Evolutionary conservation across 2,113 vertebrate genomes (phyloP), one percentile per base, ranked within the genome.

Genomic region (Xiphophorus maculatus): DNA sequence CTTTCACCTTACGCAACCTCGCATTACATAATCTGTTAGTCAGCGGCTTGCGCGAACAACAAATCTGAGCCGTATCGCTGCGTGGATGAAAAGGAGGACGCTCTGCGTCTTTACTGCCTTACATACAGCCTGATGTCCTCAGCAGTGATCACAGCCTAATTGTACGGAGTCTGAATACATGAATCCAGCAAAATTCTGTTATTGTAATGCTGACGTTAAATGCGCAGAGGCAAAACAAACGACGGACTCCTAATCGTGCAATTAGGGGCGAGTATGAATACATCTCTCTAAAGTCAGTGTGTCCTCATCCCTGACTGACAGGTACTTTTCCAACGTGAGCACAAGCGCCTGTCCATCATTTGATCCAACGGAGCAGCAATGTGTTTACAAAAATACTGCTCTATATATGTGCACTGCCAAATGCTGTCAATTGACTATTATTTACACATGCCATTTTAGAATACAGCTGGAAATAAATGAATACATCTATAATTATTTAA

Each of bases 1-100:
- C 32, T 35, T 77, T 65, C 6, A 9, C 30, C 66, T 89, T 88
- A 73, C 61, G 65, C 81, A 92, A 90, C 80, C 40, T 58, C 12
- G 28, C 33, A 37, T 92, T 92, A 84, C 74, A 73, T 91, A 86
- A 91, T 69, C 66, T 30, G 25, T 74, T 67, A 73, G 76, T 78
- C 80, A 80, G 74, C 42, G 0, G 29, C 11, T 63, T 69, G 30
- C 12, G 73, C 71, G 72, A 65, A 77, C 42, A 13, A 27, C 63
- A 74, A 65, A 75, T 73, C 58, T 30, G 66, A 71, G 62, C 67
- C 44, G 44, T 32, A 35, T 3, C 1, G 29, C 51, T 69, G n/a
- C n/a, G 62, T 0, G 13, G 40, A 63, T 48, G 60, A 67, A 87
- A 12, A 37, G 44, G 1, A 64, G 61, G 70, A 71, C 69, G 12